Evolutionary conservation across 2,797 vertebrate species (phyloP).

Genomic region (Dendrocincla fuliginosa): DNA sequence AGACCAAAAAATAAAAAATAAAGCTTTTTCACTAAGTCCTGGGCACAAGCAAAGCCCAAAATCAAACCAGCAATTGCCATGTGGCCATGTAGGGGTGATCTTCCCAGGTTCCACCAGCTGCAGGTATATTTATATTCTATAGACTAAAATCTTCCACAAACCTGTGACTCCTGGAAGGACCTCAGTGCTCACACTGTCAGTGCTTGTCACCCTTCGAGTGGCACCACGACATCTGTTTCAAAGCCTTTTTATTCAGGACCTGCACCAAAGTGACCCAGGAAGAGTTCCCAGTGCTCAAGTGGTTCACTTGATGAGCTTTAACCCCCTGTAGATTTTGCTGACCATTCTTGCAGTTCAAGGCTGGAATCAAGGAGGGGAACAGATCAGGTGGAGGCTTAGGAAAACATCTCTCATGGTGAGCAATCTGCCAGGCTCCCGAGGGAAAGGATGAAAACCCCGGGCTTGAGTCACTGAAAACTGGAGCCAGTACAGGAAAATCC

Average conservation of each 20-base stretch:
- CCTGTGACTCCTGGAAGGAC: not conserved
- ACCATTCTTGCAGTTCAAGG: not conserved
- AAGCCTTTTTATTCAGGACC: not conserved
- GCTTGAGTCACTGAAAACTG: conserved; percentile 30
- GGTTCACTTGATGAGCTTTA: not conserved
- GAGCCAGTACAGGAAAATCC: conserved; percentile 36
- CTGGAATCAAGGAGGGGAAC: not conserved
- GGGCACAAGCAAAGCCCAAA: not conserved
- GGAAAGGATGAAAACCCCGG: not conserved
- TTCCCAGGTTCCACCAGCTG: not conserved
- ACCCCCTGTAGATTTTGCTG: not conserved
- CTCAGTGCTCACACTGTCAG: fast-evolving
- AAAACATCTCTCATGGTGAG: conserved; percentile 23
- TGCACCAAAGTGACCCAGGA: not conserved
- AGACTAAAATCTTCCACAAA: not conserved
- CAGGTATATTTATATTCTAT: not conserved
- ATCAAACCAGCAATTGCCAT: not conserved
- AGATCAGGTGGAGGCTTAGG: not conserved
- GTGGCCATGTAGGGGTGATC: not conserved
- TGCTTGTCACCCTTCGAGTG: not conserved
- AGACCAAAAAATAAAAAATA: not conserved
- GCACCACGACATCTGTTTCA: fast-evolving
- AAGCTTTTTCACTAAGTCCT: not conserved
- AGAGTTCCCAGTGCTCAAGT: not conserved
- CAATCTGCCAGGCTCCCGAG: not conserved